A percentile compares a stretch with the other conserved stretches of the same genome.
phyloP scores from a whole-genome alignment of 2,113 vertebrate species.

The Neolamprologus longior region DNA sequence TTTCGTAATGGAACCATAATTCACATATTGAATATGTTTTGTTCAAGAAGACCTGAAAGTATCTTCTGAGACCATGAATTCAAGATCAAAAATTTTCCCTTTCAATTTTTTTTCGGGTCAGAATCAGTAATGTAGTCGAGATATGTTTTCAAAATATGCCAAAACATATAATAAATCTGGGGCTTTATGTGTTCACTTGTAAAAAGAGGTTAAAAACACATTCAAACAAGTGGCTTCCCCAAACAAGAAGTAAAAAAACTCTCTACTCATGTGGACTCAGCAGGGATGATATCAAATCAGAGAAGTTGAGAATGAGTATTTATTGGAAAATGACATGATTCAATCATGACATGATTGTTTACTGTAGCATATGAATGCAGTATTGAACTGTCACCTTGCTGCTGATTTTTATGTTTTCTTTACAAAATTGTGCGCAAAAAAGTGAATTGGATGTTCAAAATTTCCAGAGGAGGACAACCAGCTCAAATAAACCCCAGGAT shows the following conservation, averaged over 20 bases:
- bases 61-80: not conserved
- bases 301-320: not conserved
- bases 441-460: not conserved
- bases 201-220: not conserved
- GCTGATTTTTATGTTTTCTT: not conserved
- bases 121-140: not conserved
- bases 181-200: not conserved
- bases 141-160: not conserved
- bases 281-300: not conserved
- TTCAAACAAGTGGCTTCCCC: not conserved
- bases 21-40: not conserved
- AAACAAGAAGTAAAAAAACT: not conserved
- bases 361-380: not conserved
- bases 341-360: not conserved
- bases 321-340: not conserved
- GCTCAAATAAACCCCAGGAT: not conserved
- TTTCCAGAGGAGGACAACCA: not conserved
- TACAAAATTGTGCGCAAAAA: not conserved
- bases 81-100: not conserved
- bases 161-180: not conserved
- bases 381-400: not conserved
- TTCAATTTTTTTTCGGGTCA: not conserved
- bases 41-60: not conserved
- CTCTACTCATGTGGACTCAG: not conserved
- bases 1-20: not conserved